Evolutionary conservation across 2,888 invertebrate species (phyloP).

Genomic region (Abrostola triplasia): DNA sequence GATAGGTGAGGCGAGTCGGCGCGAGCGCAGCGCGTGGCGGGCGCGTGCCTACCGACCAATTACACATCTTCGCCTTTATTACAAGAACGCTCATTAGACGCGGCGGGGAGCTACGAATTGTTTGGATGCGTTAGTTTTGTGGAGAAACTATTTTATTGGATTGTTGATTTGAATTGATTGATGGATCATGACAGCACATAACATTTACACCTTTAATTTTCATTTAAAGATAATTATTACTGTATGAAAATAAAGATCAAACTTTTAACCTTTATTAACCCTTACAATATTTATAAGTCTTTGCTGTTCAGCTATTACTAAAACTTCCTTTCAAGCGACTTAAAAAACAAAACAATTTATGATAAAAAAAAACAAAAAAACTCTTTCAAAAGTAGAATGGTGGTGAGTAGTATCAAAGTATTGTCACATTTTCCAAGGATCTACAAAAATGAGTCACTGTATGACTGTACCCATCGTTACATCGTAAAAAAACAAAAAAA

Average conservation of each 20-base stretch:
- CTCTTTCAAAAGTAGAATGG: neutral
- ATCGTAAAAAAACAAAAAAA: too few relatives aligned
- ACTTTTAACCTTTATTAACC: too few relatives aligned
- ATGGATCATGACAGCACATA: neutral
- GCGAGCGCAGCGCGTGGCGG: constrained; percentile 76
- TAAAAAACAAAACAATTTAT: neutral
- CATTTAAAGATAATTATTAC: neutral
- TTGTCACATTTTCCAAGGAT: too few relatives aligned
- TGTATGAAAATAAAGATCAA: too few relatives aligned
- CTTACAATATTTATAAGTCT: too few relatives aligned
- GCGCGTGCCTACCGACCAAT: constrained; percentile 82
- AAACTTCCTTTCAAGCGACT: neutral
- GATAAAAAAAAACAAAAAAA: neutral
- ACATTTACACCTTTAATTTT: neutral
- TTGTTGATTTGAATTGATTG: neutral
- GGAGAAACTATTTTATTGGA: neutral
- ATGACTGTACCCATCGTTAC: too few relatives aligned
- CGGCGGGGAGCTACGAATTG: constrained; percentile 25
- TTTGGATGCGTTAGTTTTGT: constrained; percentile 37
- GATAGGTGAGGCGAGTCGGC: constrained; percentile 58
- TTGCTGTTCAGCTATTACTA: too few relatives aligned
- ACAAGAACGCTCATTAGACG: constrained; percentile 82
- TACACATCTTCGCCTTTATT: constrained; percentile 84
- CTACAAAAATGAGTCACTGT: too few relatives aligned
- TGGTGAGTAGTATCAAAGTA: too few relatives aligned